Evolutionary conservation across 1,140 invertebrate genomes (phyloP), one percentile per base, ranked within the genome.

Genomic region (Eupeodes corollae): DNA sequence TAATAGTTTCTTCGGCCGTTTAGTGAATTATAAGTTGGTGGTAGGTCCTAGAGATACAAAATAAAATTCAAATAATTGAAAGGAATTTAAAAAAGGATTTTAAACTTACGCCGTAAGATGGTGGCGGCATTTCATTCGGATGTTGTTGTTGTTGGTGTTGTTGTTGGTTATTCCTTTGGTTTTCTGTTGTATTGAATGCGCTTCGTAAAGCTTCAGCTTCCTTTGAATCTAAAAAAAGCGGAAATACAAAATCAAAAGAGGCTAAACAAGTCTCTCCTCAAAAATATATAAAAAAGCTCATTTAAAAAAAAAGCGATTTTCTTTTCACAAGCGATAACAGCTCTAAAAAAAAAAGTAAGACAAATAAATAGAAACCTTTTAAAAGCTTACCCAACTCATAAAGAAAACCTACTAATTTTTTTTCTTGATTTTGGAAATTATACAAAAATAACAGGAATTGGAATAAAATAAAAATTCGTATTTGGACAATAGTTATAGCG

Each of bases 101-200:
- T 16, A 8, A 8, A 26, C 83, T 78, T 75, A 88, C 86, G 70
- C 88, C 86, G 58, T 85, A 85, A 34, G 83, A 77, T 42, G 88
- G 85, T 51, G 89, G 88, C 52, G 89, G 88, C 52, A 91, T 82
- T 58, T 88, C 91, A 44, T 85, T 85, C 59, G 83, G 84, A 57
- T 88, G 83, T 9, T 86, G 86, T 61, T 76, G 77, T 59, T 80
- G 84, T 10, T 86, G 87, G 3, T 26, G 21, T 26, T 26, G 21
- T 26, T 26, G 21, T 26, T 26, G 21, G 21, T 26, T 26, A 26
- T 56, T 49, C 18, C 58, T 51, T 59, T 65, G 62, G 32, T 66
- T 66, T 41, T 65, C 61, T 5, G 59, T 54, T 48, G 63, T 65
- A 74, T 91, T 87, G 59, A 88, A 91, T 46, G 86, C 89, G 69